Percentiles rank a stretch among this genome's conserved stretches.
phyloP scores from a whole-genome alignment of 1,140 invertebrate species.

The Pseudobourletiella spinata region DNA sequence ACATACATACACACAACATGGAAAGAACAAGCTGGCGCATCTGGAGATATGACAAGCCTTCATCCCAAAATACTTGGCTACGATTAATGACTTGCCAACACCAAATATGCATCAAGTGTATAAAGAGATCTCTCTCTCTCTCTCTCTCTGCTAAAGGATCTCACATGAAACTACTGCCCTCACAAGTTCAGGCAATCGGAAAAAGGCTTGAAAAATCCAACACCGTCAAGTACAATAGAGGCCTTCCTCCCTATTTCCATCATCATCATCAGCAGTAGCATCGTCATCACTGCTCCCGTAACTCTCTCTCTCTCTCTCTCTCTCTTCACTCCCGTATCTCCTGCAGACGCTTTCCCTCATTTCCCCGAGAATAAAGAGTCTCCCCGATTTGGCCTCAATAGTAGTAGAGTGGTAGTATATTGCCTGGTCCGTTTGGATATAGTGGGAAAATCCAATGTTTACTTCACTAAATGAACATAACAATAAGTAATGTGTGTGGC shows the following conservation, averaged over 20 bases:
- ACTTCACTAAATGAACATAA: slow-evolving; percentile 8
- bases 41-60: slow-evolving; percentile 37
- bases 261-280: background rate
- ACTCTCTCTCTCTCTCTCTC: no score
- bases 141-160: background rate
- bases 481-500: slow-evolving; percentile 4
- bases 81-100: slow-evolving; percentile 38
- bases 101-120: slow-evolving; percentile 36
- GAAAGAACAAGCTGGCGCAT: slow-evolving; percentile 26
- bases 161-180: slow-evolving; percentile 23
- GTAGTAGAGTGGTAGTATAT: no score
- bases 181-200: slow-evolving; percentile 27
- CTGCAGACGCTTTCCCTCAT: no score
- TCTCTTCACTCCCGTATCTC: no score
- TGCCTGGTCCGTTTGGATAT: no score
- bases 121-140: slow-evolving; percentile 8
- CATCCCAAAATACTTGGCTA: slow-evolving; percentile 34
- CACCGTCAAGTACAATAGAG: slow-evolving; percentile 14
- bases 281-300: background rate
- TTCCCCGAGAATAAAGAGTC: no score
- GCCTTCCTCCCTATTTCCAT: background rate
- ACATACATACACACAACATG: background rate
- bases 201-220: slow-evolving; percentile 24
- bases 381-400: no score
- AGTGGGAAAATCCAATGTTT: background rate